A percentile compares a stretch with the other conserved stretches of the same genome.
Conservation (phyloP, 2,113 vertebrate species). For the Carassius auratus region DNA sequence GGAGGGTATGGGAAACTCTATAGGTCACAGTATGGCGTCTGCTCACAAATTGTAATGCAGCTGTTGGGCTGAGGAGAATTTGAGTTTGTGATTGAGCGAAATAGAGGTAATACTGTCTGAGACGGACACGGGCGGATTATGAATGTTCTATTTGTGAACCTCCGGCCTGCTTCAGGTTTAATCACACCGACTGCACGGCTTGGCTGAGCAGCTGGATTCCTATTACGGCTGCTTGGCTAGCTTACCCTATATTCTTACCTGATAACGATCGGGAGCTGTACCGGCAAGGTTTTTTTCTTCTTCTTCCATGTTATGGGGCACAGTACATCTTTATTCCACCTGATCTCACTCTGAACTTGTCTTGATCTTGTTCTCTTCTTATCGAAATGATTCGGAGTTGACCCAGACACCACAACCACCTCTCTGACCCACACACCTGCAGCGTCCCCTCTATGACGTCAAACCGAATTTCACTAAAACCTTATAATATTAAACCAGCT, state of each 20-base stretch:
- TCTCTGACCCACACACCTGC: slow-evolving; percentile 21
- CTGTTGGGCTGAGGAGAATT: slow-evolving; percentile 21
- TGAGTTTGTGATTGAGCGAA: slow-evolving; percentile 9
- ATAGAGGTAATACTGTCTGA: slow-evolving; percentile 18
- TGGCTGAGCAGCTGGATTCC: slow-evolving; percentile 43
- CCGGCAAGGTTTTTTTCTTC: background rate
- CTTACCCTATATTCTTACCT: slow-evolving; percentile 19
- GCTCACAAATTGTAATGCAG: slow-evolving; percentile 41
- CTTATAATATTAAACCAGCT: slow-evolving; percentile 37
- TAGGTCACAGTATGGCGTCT: slow-evolving; percentile 42
- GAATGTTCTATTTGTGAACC: slow-evolving; percentile 42
- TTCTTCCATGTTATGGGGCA: background rate
- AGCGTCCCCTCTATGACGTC: slow-evolving; percentile 5
- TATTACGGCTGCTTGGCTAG: slow-evolving; percentile 31
- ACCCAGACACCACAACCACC: background rate
- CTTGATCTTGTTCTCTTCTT: slow-evolving; percentile 7
- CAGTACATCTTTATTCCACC: slow-evolving; percentile 8
- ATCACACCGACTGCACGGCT: slow-evolving; percentile 42
- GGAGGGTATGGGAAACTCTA: slow-evolving; percentile 28
- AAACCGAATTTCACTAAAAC: background rate
- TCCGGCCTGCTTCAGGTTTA: slow-evolving; percentile 19
- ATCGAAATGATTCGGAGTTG: background rate
- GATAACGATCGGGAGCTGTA: background rate
- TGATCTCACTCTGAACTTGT: slow-evolving; percentile 25
- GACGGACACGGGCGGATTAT: slow-evolving; percentile 20